Evolutionary conservation across 2,113 vertebrate species (phyloP).

Genomic region (Micronycteris hirsuta): DNA sequence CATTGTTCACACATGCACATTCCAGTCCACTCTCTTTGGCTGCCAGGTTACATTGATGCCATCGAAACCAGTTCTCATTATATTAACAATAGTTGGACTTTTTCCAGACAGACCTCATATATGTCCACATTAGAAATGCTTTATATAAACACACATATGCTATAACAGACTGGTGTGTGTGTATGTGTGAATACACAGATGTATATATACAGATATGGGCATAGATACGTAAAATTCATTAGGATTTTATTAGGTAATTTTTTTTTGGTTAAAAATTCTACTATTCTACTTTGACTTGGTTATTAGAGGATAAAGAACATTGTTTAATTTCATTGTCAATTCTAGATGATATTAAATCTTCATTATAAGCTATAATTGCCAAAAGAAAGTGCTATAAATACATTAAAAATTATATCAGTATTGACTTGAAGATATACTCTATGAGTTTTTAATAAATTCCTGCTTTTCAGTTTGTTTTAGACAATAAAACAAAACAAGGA

Average conservation of each 20-base stretch:
- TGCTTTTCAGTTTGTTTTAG: neutral
- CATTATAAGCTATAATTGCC: neutral
- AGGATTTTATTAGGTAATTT: neutral
- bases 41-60: too few relatives aligned
- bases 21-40: too few relatives aligned
- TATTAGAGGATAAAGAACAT: neutral
- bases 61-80: too few relatives aligned
- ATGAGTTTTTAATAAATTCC: neutral
- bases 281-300: neutral
- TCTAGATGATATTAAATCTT: neutral
- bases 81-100: too few relatives aligned
- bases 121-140: neutral
- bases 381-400: neutral
- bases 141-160: neutral
- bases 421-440: neutral
- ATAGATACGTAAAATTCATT: neutral
- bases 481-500: neutral
- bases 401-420: neutral
- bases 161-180: neutral
- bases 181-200: neutral
- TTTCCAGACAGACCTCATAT: neutral
- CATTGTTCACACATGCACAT: too few relatives aligned
- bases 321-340: neutral
- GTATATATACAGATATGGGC: neutral
- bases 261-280: neutral